These are phyloP conservation scores for Pterostichus niger DNA, from an alignment of 2,888 invertebrate genomes.

Conservation along the genomic window DNA sequence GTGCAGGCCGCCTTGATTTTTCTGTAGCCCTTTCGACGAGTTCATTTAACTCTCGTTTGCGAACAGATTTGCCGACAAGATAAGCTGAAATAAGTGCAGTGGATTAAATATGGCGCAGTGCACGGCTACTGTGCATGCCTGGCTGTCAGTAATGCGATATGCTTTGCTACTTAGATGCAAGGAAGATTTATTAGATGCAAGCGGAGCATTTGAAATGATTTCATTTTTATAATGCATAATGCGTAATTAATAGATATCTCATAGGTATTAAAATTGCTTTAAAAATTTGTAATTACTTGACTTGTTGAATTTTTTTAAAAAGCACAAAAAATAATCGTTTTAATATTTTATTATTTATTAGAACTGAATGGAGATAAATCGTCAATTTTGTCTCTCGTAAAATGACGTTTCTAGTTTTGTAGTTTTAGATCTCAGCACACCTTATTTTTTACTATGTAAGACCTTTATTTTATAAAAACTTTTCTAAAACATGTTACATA, in stretches of 20 bases:
- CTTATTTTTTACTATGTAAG: no score
- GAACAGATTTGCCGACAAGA: conserved; percentile 54
- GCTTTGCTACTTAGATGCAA: conserved; percentile 12
- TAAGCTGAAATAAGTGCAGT: conserved; percentile 64
- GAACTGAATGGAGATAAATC: no score
- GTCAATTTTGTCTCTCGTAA: no score
- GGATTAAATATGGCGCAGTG: conserved; percentile 56
- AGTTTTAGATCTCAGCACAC: no score
- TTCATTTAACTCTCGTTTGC: conserved; percentile 63
- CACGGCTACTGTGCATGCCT: conserved; percentile 22
- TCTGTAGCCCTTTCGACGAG: conserved; percentile 59
- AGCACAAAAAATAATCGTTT: not conserved
- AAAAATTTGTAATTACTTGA: conserved; percentile 32
- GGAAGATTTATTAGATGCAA: conserved; percentile 20
- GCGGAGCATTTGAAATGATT: conserved; percentile 18
- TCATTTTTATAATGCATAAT: conserved; percentile 38
- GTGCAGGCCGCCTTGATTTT: conserved; percentile 22
- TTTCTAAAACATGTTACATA: no score
- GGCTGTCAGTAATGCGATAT: conserved; percentile 14
- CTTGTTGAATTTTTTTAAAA: conserved; percentile 34
- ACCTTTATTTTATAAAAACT: no score
- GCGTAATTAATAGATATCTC: conserved; percentile 32
- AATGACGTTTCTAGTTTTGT: not conserved
- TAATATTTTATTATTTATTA: no score
- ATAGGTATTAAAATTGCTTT: conserved; percentile 3